Conservation (phyloP, 2,113 vertebrate genomes). For the Nipponia nippon region DNA sequence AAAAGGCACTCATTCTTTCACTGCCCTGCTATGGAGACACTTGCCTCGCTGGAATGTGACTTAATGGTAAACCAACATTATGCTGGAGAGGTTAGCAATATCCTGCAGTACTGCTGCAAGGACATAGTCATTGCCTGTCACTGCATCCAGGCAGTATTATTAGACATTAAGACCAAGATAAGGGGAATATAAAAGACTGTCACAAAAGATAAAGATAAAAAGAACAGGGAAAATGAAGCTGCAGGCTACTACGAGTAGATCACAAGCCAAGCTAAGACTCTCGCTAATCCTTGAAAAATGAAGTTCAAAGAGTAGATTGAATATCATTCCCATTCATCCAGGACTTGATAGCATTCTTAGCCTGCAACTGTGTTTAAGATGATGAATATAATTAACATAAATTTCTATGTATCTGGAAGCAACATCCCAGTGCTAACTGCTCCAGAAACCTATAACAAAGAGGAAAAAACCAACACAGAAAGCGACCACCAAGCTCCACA, state of each 20-base stretch:
- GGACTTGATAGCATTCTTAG: not conserved
- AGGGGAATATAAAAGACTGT: not conserved
- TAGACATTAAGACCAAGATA: not conserved
- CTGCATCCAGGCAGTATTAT: not conserved
- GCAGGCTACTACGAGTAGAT: not conserved
- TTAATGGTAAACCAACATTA: not conserved
- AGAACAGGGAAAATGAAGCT: constrained; percentile 22
- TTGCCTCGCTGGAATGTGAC: not conserved
- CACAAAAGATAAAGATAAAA: constrained; percentile 24
- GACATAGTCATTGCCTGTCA: not conserved
- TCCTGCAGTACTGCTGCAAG: not conserved
- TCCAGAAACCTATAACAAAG: not conserved
- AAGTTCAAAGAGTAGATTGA: constrained; percentile 28
- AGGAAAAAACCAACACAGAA: not conserved
- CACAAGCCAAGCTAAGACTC: constrained; percentile 14
- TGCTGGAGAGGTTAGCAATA: not conserved
- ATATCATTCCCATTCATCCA: not conserved
- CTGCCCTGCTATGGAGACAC: not conserved
- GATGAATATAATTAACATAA: constrained; percentile 22
- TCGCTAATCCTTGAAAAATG: constrained; percentile 22
- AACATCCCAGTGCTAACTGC: not conserved
- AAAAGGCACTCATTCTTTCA: not conserved
- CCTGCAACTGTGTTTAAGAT: constrained; percentile 20
- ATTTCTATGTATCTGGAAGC: not conserved
- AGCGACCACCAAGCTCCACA: not conserved